These are phyloP conservation scores for Junonia oenone DNA, from an alignment of 2,888 invertebrate genomes.

Conservation along the genomic window DNA sequence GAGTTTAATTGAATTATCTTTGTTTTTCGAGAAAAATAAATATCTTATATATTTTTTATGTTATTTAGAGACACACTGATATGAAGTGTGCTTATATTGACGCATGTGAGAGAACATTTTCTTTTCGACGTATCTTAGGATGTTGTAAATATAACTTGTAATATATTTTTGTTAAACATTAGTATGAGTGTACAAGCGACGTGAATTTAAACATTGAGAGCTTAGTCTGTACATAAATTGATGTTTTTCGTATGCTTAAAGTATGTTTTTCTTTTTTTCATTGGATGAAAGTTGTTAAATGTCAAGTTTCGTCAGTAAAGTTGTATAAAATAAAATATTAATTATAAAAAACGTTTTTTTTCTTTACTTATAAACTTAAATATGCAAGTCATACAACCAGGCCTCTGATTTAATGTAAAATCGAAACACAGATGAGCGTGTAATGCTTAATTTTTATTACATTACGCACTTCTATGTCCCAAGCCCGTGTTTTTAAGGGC, in stretches of 20 bases:
- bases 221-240: constrained; percentile 64
- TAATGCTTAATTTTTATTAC: too few relatives aligned
- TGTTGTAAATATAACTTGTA: constrained; percentile 32
- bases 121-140: background rate
- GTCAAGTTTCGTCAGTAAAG: constrained; percentile 38
- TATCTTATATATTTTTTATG: background rate
- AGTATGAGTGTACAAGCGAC: constrained; percentile 16
- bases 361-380: too few relatives aligned
- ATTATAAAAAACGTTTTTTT: constrained; percentile 29
- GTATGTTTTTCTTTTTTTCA: constrained; percentile 47
- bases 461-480: too few relatives aligned
- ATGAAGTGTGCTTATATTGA: background rate
- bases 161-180: constrained; percentile 22
- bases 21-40: background rate
- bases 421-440: too few relatives aligned
- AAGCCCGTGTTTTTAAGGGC: too few relatives aligned
- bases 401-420: too few relatives aligned
- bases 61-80: background rate
- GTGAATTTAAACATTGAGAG: constrained; percentile 36
- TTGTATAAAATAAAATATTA: constrained; percentile 40
- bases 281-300: constrained; percentile 36
- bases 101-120: background rate
- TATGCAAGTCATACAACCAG: too few relatives aligned
- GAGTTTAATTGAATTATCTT: background rate
- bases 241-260: constrained; percentile 61